phyloP scores from a whole-genome alignment of 1,140 invertebrate genomes.

The Microplitis demolitor region DNA sequence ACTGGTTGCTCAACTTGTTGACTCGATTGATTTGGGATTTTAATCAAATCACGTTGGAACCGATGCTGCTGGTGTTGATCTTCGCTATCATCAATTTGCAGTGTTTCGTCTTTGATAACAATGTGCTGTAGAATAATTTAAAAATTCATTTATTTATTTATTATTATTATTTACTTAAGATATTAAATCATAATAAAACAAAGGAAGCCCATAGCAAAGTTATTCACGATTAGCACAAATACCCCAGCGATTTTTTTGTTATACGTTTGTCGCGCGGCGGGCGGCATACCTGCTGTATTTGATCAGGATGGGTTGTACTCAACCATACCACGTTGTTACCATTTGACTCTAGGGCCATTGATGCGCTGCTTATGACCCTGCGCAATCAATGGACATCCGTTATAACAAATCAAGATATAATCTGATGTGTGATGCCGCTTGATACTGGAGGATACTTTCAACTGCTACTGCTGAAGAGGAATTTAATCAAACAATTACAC shows the following conservation, averaged over 20 bases:
- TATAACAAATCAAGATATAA: constrained; percentile 23
- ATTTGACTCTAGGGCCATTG: constrained; percentile 59
- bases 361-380: constrained; percentile 52
- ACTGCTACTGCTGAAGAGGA: background rate
- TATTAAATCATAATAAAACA: constrained; percentile 1
- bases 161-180: background rate
- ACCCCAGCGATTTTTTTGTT: constrained; percentile 12
- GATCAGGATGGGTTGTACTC: constrained; percentile 52
- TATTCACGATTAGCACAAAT: background rate
- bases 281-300: constrained; percentile 54
- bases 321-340: constrained; percentile 56
- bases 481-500: background rate
- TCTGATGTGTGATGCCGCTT: constrained; percentile 10
- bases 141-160: background rate
- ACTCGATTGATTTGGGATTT: constrained; percentile 37
- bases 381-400: constrained; percentile 41
- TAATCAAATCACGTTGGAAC: constrained; percentile 27
- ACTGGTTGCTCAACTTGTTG: constrained; percentile 48
- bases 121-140: constrained; percentile 27
- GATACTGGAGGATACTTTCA: background rate
- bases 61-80: constrained; percentile 19
- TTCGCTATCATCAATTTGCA: constrained; percentile 20
- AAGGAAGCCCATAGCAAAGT: background rate
- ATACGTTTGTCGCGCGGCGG: constrained; percentile 23
- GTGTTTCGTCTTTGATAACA: constrained; percentile 25